Conservation (phyloP, 2,888 invertebrate species). For the Chaetogeoica ovagalla region DNA sequence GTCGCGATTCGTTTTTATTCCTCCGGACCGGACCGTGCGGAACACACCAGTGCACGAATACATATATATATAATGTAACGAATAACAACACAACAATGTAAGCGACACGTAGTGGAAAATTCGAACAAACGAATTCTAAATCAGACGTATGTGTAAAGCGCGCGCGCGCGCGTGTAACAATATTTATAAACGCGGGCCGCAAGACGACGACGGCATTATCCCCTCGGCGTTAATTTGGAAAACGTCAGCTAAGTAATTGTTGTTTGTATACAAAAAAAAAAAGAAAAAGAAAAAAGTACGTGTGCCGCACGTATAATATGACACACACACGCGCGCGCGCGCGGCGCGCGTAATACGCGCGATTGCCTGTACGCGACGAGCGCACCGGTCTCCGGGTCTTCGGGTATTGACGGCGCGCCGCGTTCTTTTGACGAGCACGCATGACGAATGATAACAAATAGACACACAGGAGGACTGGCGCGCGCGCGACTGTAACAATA, state of each 20-base stretch:
- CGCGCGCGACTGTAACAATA: slow-evolving; percentile 48
- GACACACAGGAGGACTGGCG: not conserved
- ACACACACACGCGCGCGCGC: not conserved
- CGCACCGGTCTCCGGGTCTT: too few relatives aligned
- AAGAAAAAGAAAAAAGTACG: not conserved
- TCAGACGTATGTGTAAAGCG: not conserved
- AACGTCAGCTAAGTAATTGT: slow-evolving; percentile 46
- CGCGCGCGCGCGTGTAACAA: too few relatives aligned
- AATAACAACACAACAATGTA: too few relatives aligned
- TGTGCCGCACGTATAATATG: not conserved
- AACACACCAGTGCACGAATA: too few relatives aligned
- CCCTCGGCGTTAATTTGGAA: slow-evolving; percentile 44
- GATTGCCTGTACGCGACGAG: slow-evolving; percentile 8
- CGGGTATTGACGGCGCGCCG: not conserved
- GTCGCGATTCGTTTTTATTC: too few relatives aligned
- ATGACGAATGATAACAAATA: slow-evolving; percentile 53
- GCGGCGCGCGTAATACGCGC: slow-evolving; percentile 9
- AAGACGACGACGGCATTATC: not conserved
- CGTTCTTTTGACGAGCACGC: slow-evolving; percentile 50
- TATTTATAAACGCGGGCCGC: not conserved
- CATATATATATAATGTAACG: too few relatives aligned
- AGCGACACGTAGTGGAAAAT: too few relatives aligned
- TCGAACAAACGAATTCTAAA: too few relatives aligned
- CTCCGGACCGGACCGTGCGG: too few relatives aligned
- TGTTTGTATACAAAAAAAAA: slow-evolving; percentile 3